Base-by-base conservation (phyloP, 2,797 vertebrate genomes). In the Triplophysa bombifrons region DNA sequence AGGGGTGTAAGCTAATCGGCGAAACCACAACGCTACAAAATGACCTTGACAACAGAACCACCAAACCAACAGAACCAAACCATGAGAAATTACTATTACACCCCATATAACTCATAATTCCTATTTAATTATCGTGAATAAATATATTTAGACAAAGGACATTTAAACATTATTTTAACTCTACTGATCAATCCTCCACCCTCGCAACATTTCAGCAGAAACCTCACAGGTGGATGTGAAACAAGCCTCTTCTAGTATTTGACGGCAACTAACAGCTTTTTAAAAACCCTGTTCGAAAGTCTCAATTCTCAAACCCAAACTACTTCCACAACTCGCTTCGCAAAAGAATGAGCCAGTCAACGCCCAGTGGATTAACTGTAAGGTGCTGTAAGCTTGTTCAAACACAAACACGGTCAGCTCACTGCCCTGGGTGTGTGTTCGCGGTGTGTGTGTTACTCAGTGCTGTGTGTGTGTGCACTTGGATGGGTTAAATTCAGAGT, bases 321-420 rank as follows among this genome's bases (percentile, higher is more conserved):
- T 34, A 38, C 46, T 78, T 48, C 46, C 46, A 78, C 16, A 7
- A 53, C 34, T 41, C 1, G 22, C 20, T 27, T 22, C 14, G 3
- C 34, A 2, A 44, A 65, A 65, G 1, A 20, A 44, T n/a, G 19
- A 64, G 63, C n/a, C 30, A 12, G 27, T 20, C 51, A 22, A 61
- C 41, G 10, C 55, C 65, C 55, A 8, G 17, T 13, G 41, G 17
- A 58, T 4, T 16, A 6, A 4, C 11, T 16, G 14, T 30, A 61
- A 30, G 25, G 58, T 30, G 58, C 16, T 63, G 60, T 17, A 14
- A 2, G 11, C 67, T 25, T 71, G 76, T 72, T 78, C 12, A 72
- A 44, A 64, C 68, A 30, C 4, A 55, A 10, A 34, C 25, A 9
- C 20, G 4, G 27, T 30, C 27, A 30, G 27, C 27, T 30, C 27